Percentiles rank a stretch among this genome's conserved stretches.
Evolutionary conservation across 2,113 vertebrate genomes (phyloP).

Genomic region (Corythornis cristatus): DNA sequence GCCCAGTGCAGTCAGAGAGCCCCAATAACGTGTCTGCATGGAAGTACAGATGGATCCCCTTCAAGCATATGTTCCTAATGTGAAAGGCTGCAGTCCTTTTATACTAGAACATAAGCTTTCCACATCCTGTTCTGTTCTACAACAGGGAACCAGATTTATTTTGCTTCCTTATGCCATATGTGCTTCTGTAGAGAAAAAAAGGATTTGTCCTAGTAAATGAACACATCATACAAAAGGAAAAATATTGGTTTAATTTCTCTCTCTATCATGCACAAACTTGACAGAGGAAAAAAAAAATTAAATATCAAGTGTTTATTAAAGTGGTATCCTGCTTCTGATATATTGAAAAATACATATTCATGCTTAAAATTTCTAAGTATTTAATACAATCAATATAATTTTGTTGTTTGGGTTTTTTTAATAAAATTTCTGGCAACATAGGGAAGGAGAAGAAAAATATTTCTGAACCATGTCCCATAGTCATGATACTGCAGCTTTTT

Average conservation of each 20-base stretch:
- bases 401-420: not conserved
- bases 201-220: constrained; percentile 37
- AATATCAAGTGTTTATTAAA: not conserved
- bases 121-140: constrained; percentile 53
- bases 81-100: constrained; percentile 39
- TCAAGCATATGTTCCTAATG: constrained; percentile 59
- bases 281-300: not conserved
- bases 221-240: not conserved
- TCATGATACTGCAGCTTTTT: not conserved
- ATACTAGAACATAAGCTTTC: constrained; percentile 52
- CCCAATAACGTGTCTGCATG: not conserved
- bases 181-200: constrained; percentile 6
- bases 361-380: not conserved
- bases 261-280: not conserved
- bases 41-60: constrained; percentile 48
- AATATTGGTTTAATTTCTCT: not conserved
- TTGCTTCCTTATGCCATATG: constrained; percentile 65
- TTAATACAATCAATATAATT: not conserved
- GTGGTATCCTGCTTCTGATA: not conserved
- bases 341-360: not conserved
- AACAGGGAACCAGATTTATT: constrained; percentile 65
- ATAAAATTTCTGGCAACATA: not conserved
- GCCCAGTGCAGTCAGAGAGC: constrained; percentile 25
- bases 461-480: not conserved
- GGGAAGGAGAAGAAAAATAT: not conserved